These are phyloP conservation scores for Nyctibius grandis DNA, from an alignment of 2,797 vertebrate species.

Conservation along the genomic window DNA sequence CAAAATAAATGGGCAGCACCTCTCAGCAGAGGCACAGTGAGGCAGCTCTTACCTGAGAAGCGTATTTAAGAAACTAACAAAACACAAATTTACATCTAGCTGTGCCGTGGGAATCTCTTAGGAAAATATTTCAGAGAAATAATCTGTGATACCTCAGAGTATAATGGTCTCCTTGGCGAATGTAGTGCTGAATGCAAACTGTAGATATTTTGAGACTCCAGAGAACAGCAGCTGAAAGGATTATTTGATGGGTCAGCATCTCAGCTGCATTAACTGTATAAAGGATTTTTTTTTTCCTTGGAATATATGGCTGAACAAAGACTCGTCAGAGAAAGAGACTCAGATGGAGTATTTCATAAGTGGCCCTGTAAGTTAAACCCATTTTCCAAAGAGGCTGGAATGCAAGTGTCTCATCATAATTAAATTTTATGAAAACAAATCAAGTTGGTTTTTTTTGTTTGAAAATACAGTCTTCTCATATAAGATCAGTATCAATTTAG, in stretches of 20 bases:
- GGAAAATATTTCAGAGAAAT: not conserved
- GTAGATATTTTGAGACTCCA: not conserved
- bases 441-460: not conserved
- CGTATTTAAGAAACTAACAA: not conserved
- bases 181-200: not conserved
- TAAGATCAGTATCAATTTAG: not conserved
- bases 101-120: not conserved
- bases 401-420: not conserved
- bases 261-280: not conserved
- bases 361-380: not conserved
- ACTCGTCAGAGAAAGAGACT: not conserved
- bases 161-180: not conserved
- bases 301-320: conserved; percentile 2
- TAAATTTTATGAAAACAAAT: not conserved
- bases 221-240: conserved; percentile 13
- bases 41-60: not conserved
- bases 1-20: not conserved
- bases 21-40: not conserved
- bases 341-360: not conserved
- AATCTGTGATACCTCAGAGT: not conserved
- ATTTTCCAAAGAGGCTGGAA: not conserved
- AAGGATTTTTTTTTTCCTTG: not conserved
- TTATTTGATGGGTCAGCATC: conserved; percentile 3
- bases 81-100: not conserved
- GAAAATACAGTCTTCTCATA: not conserved